These are phyloP conservation scores for Cladorhizidae sp. DNA, from an alignment of 37 sponge, comb jelly and placozoan genomes.

Conservation along the genomic window DNA sequence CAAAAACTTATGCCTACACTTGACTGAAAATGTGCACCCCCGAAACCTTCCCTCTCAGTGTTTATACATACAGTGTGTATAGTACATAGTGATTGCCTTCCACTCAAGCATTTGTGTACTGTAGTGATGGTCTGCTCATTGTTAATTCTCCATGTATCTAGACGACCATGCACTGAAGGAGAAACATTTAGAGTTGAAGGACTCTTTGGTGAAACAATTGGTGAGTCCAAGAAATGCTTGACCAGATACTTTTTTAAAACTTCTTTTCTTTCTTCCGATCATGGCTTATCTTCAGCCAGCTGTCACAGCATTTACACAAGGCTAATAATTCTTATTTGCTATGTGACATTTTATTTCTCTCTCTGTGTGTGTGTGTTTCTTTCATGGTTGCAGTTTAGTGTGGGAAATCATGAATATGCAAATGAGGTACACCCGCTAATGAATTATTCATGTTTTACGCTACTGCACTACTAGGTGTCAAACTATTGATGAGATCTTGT, in stretches of 20 bases:
- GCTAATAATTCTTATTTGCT: neutral
- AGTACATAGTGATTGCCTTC: too few relatives aligned
- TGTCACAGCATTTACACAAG: neutral
- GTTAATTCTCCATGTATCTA: neutral
- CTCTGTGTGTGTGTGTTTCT: neutral
- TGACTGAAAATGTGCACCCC: too few relatives aligned
- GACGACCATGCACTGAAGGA: conserved; percentile 20
- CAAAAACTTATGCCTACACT: too few relatives aligned
- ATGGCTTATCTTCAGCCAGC: too few relatives aligned
- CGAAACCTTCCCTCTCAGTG: too few relatives aligned
- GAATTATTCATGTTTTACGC: too few relatives aligned
- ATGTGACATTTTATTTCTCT: neutral
- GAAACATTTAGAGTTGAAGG: neutral
- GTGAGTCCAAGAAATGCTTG: neutral
- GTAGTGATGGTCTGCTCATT: neutral
- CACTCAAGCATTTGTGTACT: too few relatives aligned
- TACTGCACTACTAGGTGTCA: too few relatives aligned
- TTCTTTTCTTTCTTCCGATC: too few relatives aligned
- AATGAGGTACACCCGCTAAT: conserved; percentile 14
- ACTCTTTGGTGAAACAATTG: conserved; percentile 6
- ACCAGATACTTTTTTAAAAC: neutral
- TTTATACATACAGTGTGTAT: too few relatives aligned
- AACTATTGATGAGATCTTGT: too few relatives aligned
- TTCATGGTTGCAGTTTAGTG: conserved; percentile 24
- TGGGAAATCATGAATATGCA: conserved; percentile 40